A percentile compares a stretch with the other conserved stretches of the same genome.
Conservation (phyloP, 1,140 invertebrate genomes). For the Pseudomyrmex pallidus region DNA sequence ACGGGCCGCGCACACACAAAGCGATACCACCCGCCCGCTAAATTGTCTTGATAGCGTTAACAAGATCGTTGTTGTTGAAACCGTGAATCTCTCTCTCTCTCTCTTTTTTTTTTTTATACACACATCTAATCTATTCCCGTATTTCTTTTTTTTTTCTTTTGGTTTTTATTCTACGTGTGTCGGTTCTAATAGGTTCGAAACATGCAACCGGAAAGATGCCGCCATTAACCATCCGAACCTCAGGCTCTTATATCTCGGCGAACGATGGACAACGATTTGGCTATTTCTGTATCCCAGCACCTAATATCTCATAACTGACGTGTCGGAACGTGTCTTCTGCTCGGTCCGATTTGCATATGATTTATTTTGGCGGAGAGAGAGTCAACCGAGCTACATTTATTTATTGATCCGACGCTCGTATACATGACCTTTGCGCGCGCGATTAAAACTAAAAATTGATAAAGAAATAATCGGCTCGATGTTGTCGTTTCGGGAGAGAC, state of each 20-base stretch:
- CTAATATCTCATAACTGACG: constrained; percentile 38
- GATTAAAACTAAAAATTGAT: too few species aligned
- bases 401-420: background rate
- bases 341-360: constrained; percentile 33
- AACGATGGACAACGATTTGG: constrained; percentile 41
- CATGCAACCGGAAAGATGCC: constrained; percentile 62
- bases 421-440: background rate
- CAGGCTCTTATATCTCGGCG: constrained; percentile 39
- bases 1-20: background rate
- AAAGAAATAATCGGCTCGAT: background rate
- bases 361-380: background rate
- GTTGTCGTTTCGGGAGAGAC: background rate
- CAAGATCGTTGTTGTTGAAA: constrained; percentile 28
- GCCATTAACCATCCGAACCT: constrained; percentile 47
- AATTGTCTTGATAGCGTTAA: constrained; percentile 36
- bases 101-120: constrained; percentile 17
- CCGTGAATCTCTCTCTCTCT: background rate
- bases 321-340: constrained; percentile 7
- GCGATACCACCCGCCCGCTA: background rate
- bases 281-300: constrained; percentile 38
- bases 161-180: background rate
- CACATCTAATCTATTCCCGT: background rate
- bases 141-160: background rate
- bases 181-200: constrained; percentile 49
- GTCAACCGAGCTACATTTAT: constrained; percentile 13